Evolutionary conservation across 1,140 invertebrate species (phyloP), one percentile per base, ranked within the genome.

Genomic region (Meloidogyne exigua): DNA sequence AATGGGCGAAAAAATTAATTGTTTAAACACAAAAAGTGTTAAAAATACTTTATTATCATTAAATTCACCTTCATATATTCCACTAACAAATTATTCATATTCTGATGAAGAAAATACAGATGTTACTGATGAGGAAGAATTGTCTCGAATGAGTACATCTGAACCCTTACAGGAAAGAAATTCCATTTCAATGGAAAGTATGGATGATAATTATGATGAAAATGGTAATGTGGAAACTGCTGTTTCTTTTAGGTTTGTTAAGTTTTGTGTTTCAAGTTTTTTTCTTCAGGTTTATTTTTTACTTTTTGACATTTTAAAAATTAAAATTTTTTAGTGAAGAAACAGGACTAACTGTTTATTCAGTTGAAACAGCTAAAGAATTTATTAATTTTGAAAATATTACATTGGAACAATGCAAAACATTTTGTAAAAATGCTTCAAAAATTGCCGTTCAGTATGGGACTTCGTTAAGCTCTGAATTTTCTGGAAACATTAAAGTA

Each of bases 391-490:
- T 57, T 7, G 18, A 18, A n/a, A 57, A 57, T 21, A 67, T 83
- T 49, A 77, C 81, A 0, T 76, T 74, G 7, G 39, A 82, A 57
- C 68, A 84, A 65, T 77, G 64, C 64, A 44, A 76, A 69, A 23
- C 76, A 13, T 86, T 84, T 68, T 81, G 84, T 36, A 80, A 82
- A 49, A 72, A 83, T 69, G 84, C 80, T 28, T 66, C 82, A 42
- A 72, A 78, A 76, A 80, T 82, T 62, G 26, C 28, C 25, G 65
- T 83, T 69, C 68, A 78, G 21, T 71, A 76, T 65, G 80, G 76
- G 21, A 75, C 75, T 23, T 75, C 76, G 15, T 28, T 84, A 32
- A 79, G 26, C 26, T 15, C n/a, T 25, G 80, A 81, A 71, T 65
- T 73, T n/a, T 26, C n/a, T 63, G 71, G 57, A 36, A 39, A 73